Percentiles rank a stretch among this genome's conserved stretches.
phyloP scores from a whole-genome alignment of 2,888 invertebrate genomes.

The Melieria omissa region DNA sequence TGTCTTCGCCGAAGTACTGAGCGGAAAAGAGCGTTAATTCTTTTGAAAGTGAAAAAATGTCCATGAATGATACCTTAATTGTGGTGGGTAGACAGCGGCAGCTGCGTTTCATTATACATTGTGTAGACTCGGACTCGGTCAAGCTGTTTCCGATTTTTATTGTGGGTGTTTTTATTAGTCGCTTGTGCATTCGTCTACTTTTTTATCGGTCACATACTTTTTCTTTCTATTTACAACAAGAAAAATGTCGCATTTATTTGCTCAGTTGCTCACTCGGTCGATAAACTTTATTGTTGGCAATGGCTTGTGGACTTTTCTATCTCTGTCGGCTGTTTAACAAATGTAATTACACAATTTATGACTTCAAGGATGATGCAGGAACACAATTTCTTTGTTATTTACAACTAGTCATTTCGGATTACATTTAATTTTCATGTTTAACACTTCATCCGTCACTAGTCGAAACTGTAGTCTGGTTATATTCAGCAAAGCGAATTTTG shows the following conservation, averaged over 20 bases:
- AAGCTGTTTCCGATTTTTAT: constrained; percentile 35
- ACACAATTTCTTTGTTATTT: too few relatives aligned
- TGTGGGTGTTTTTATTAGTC: constrained; percentile 49
- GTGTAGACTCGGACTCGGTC: background rate
- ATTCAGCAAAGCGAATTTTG: too few relatives aligned
- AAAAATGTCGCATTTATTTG: constrained; percentile 33
- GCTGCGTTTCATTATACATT: constrained; percentile 46
- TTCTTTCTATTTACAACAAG: constrained; percentile 23
- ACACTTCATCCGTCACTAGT: too few relatives aligned
- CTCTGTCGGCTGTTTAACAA: background rate
- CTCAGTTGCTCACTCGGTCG: constrained; percentile 9
- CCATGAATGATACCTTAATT: constrained; percentile 57
- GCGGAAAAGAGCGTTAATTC: too few relatives aligned
- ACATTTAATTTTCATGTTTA: too few relatives aligned
- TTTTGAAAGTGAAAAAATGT: constrained; percentile 31
- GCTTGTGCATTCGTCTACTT: background rate
- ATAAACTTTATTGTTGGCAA: constrained; percentile 25
- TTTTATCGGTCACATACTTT: constrained; percentile 38
- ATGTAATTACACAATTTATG: too few relatives aligned
- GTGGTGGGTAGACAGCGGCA: constrained; percentile 45
- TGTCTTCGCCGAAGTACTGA: background rate
- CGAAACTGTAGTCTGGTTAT: too few relatives aligned
- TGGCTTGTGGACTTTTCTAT: constrained; percentile 3
- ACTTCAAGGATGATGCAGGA: too few relatives aligned
- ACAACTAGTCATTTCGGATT: too few relatives aligned